Base-by-base conservation (phyloP, 2,888 invertebrate species). In the Trypoxylon attenuatum region DNA sequence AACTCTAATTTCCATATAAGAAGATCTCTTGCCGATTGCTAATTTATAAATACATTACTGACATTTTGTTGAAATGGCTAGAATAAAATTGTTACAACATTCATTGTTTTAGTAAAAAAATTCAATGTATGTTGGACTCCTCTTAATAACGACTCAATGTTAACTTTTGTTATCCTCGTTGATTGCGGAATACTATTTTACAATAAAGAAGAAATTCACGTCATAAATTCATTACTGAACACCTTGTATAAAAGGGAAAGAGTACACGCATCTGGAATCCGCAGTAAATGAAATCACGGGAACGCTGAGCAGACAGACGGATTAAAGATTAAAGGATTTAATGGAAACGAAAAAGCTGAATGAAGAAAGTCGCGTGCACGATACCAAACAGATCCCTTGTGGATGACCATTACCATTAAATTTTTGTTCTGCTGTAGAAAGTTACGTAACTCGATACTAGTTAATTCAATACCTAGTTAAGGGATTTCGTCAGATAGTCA, bases 321-420 rank as follows among this genome's bases (percentile, higher is more conserved):
- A 77, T 78, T 75, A 76, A 71, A 77, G 74, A 79, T 78, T 73
- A 67, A 74, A 69, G 66, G 66, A 67, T 71, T 68, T 64, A 55
- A 67, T 50, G 54, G 57, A 13, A 56, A 50, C 38, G 59, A 50
- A 53, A 73, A 51, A 60, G 45, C 47, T 56, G 21, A 18, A 50
- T 43, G 53, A 54, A 46, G 46, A 39, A 65, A 56, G 41, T 56
- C 53, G 41, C 50, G 51, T 43, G 62, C 56, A 73, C 59, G 63
- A 58, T 46, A 51, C 51, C 25, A 25, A 64, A 56, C 53, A 53
- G 53, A 49, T 29, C 60, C 60, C 43, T 39, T 46, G 25, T 38
- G 46, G 23, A 56, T 33, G 60, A 5, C 22, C 33, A 52, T 65
- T 69, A 65, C 57, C 72, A 21, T 62, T 45, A 43, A 22, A 38